phyloP scores from a whole-genome alignment of 1,140 invertebrate species.

The Pseudomyrmex flavicornis region DNA sequence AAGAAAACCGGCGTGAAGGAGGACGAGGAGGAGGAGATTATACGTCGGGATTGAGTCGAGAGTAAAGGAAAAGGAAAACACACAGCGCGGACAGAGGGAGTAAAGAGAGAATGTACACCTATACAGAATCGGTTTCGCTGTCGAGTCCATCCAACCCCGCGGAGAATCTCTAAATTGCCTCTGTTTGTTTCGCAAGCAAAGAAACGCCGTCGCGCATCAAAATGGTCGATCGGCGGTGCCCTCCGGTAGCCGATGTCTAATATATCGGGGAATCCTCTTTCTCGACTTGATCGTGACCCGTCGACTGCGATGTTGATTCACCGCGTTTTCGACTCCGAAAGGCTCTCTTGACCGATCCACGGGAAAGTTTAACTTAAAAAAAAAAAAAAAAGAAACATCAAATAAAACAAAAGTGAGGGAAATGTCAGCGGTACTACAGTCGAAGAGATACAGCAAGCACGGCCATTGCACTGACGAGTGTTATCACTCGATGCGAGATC shows the following conservation, averaged over 20 bases:
- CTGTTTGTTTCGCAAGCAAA: slow-evolving; percentile 76
- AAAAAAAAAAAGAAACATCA: background rate
- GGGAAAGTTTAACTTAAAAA: slow-evolving; percentile 31
- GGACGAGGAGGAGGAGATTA: slow-evolving; percentile 29
- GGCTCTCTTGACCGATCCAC: slow-evolving; percentile 59
- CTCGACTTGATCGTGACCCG: slow-evolving; percentile 68
- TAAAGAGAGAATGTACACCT: no score
- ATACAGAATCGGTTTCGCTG: slow-evolving; percentile 63
- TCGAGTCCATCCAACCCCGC: slow-evolving; percentile 50
- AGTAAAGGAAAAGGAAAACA: slow-evolving; percentile 33
- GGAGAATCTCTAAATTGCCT: slow-evolving; percentile 67
- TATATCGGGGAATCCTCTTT: slow-evolving; percentile 63
- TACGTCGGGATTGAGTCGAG: slow-evolving; percentile 19
- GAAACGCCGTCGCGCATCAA: slow-evolving; percentile 70
- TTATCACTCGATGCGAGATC: slow-evolving; percentile 16
- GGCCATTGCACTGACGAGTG: slow-evolving; percentile 1
- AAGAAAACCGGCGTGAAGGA: slow-evolving; percentile 39
- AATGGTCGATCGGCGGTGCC: slow-evolving; percentile 60
- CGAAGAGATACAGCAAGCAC: background rate
- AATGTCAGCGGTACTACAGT: slow-evolving; percentile 31
- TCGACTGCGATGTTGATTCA: slow-evolving; percentile 67
- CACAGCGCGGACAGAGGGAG: background rate
- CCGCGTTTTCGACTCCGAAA: slow-evolving; percentile 54
- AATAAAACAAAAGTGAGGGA: background rate
- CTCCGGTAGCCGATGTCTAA: slow-evolving; percentile 45